These are phyloP conservation scores for Liopterus haemorrhoidalis DNA, from an alignment of 2,888 invertebrate genomes.

Conservation along the genomic window DNA sequence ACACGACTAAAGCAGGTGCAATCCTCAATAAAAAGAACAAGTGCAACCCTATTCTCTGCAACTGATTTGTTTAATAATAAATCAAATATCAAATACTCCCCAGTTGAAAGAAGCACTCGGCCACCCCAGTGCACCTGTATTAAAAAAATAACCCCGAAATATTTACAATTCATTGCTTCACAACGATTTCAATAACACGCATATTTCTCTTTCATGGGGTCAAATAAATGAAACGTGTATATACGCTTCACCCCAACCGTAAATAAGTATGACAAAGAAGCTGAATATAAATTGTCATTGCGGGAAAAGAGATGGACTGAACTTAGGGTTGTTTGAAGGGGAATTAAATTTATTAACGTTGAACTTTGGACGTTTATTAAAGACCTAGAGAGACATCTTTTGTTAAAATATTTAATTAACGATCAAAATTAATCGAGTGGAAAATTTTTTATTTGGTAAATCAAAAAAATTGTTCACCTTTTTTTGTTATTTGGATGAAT, in stretches of 20 bases:
- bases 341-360: constrained; percentile 16
- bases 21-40: neutral
- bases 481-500: neutral
- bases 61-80: constrained; percentile 2
- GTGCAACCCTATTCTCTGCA: neutral
- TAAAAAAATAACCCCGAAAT: constrained; percentile 1
- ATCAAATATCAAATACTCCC: too few relatives aligned
- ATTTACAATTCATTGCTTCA: constrained; percentile 14
- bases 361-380: constrained; percentile 15
- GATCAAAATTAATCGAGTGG: constrained; percentile 8
- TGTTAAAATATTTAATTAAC: constrained; percentile 9
- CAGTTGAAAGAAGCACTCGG: too few relatives aligned
- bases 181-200: constrained; percentile 18
- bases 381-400: constrained; percentile 5
- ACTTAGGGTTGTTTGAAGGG: neutral
- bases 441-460: too few relatives aligned
- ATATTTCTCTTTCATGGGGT: constrained; percentile 11
- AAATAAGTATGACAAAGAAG: neutral
- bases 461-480: neutral
- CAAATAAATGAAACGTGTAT: constrained; percentile 1
- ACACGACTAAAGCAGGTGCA: neutral
- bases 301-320: neutral
- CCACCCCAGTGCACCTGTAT: too few relatives aligned
- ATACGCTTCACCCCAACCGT: neutral
- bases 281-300: neutral